These are phyloP conservation scores for Callopanchax toddi DNA, from an alignment of 2,113 vertebrate genomes.

Conservation along the genomic window DNA sequence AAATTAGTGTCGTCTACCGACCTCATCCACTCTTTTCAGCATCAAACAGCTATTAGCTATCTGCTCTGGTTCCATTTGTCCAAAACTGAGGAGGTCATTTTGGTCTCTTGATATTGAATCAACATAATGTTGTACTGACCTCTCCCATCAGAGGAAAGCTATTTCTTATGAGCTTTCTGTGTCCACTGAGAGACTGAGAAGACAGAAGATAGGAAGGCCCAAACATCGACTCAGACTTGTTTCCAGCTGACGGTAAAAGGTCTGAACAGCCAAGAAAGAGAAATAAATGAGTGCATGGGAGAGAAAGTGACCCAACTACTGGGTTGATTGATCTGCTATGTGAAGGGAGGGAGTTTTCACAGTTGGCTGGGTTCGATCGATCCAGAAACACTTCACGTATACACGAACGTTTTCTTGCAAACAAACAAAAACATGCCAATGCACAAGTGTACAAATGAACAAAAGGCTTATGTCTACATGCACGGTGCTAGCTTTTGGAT, in stretches of 20 bases:
- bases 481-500: not conserved
- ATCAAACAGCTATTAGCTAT: conserved; percentile 35
- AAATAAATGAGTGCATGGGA: conserved; percentile 3
- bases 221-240: conserved; percentile 32
- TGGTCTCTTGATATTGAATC: conserved; percentile 55
- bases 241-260: conserved; percentile 31
- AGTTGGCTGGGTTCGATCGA: conserved; percentile 37
- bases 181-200: conserved; percentile 19
- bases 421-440: conserved; percentile 12
- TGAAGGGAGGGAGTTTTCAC: conserved; percentile 44
- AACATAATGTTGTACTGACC: conserved; percentile 24
- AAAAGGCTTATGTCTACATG: not conserved
- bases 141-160: conserved; percentile 24
- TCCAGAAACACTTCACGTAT: conserved; percentile 45
- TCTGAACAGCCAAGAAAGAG: conserved; percentile 6
- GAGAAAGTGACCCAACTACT: conserved; percentile 37
- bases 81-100: conserved; percentile 49
- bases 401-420: not conserved
- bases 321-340: conserved; percentile 50
- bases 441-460: conserved; percentile 6
- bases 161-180: conserved; percentile 19
- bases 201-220: conserved; percentile 38
- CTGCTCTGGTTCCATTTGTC: conserved; percentile 55
- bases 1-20: conserved; percentile 22
- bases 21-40: conserved; percentile 29